Evolutionary conservation across 2,797 vertebrate species (phyloP), one percentile per base, ranked within the genome.

Genomic region (Pseudopleuronectes americanus): DNA sequence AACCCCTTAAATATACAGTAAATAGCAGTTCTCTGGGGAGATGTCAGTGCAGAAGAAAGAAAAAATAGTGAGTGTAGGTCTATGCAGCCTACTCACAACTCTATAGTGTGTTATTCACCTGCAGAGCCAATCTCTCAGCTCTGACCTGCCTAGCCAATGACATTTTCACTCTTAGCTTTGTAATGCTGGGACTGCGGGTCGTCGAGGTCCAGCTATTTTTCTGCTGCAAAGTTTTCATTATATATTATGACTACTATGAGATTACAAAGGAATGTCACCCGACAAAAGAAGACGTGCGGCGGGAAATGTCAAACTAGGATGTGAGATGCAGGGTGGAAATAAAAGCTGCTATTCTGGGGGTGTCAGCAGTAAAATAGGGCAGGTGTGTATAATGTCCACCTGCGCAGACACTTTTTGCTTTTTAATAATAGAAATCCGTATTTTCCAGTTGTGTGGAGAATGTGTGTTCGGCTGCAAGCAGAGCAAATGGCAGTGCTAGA

Each of bases 71-170:
- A 26, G 77, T 72, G 49, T 58, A 66, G 56, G 60, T 31, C 49
- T 33, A 21, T 23, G 26, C 21, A 51, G 21, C 65, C 47, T 73
- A 38, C 54, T 76, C 51, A 77, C 31, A 68, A 73, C 64, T 59
- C 63, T 47, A 55, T 61, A 65, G 76, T 72, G 56, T 51, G 43
- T 72, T 70, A 36, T 22, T 85, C 68, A 84, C 76, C 74, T 63
- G 36, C 71, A 73, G 61, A 81, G 57, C 31, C 56, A 62, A 64
- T 64, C 68, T 76, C 49, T 74, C 69, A 68, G 67, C 57, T 22
- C 16, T 38, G 57, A 53, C 58, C 56, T 4, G 16, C 57, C 3
- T 4, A 64, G 53, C 58, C 69, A 62, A 54, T 77, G 64, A 77
- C 80, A 77, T 68, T 71, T 77, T 68, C 55, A 60, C 24, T 54